These are phyloP conservation scores for Chaetorhynchus papuensis DNA, from an alignment of 2,113 vertebrate species.

Conservation along the genomic window DNA sequence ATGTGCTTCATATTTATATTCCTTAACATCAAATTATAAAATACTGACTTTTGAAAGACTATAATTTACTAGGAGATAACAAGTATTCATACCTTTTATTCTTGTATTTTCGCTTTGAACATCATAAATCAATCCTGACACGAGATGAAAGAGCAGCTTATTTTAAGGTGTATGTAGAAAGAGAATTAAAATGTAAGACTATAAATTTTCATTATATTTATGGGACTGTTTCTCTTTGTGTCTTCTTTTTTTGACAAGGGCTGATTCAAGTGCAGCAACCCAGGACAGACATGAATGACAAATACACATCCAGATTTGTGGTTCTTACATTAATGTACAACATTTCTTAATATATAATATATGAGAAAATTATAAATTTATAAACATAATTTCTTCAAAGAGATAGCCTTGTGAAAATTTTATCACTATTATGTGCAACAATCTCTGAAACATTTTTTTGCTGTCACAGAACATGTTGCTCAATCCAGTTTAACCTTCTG, in stretches of 20 bases:
- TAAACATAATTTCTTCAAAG: not conserved
- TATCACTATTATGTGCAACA: not conserved
- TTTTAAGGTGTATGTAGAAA: not conserved
- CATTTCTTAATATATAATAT: not conserved
- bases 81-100: conserved; percentile 1
- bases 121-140: not conserved
- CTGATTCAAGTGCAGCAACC: not conserved
- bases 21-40: conserved; percentile 16
- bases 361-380: not conserved
- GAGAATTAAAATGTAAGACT: not conserved
- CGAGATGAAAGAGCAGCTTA: not conserved
- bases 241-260: not conserved
- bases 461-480: not conserved
- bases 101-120: not conserved
- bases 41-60: not conserved
- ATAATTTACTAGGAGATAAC: conserved; percentile 14
- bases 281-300: not conserved
- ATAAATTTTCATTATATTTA: not conserved
- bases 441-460: not conserved
- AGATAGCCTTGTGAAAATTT: not conserved
- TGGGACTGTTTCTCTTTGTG: not conserved
- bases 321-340: not conserved
- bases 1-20: not conserved
- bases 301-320: not conserved
- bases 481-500: not conserved